Evolutionary conservation across 2,113 vertebrate species (phyloP).

Genomic region (Apistogramma diplotaenia): DNA sequence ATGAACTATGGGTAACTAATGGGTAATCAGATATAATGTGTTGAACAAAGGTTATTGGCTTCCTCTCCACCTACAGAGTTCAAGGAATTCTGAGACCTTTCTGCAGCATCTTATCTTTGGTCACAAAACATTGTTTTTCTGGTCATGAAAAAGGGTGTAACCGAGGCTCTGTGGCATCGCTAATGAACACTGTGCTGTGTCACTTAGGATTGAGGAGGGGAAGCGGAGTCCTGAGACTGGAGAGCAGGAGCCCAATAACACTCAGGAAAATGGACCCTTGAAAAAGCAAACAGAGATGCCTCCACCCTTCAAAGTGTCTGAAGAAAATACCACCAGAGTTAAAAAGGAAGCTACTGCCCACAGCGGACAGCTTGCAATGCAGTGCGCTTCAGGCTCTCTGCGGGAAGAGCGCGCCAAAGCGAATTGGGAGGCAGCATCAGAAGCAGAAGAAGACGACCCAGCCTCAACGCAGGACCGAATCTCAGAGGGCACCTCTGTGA

Average conservation of each 20-base stretch:
- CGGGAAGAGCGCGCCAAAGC: neutral
- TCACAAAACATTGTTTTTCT: neutral
- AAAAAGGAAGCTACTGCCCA: neutral
- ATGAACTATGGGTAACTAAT: neutral
- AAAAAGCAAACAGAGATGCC: neutral
- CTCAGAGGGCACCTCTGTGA: neutral
- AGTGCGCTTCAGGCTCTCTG: slow-evolving; percentile 29
- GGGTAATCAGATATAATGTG: neutral
- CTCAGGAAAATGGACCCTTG: slow-evolving; percentile 52
- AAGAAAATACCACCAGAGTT: neutral
- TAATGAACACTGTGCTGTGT: neutral
- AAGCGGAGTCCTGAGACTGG: slow-evolving; percentile 9
- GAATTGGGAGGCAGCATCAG: neutral
- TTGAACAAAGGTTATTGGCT: neutral
- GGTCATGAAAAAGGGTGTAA: neutral
- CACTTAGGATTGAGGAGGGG: slow-evolving; percentile 23
- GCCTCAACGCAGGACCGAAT: neutral
- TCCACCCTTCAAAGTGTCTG: neutral
- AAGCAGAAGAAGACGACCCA: neutral
- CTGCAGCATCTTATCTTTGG: neutral
- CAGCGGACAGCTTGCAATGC: neutral
- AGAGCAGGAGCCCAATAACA: neutral
- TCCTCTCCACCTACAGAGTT: neutral
- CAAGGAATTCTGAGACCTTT: neutral
- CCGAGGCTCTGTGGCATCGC: neutral